Evolutionary conservation across 1,140 invertebrate genomes (phyloP).

Genomic region (Pseudomyrmex cubaensis): DNA sequence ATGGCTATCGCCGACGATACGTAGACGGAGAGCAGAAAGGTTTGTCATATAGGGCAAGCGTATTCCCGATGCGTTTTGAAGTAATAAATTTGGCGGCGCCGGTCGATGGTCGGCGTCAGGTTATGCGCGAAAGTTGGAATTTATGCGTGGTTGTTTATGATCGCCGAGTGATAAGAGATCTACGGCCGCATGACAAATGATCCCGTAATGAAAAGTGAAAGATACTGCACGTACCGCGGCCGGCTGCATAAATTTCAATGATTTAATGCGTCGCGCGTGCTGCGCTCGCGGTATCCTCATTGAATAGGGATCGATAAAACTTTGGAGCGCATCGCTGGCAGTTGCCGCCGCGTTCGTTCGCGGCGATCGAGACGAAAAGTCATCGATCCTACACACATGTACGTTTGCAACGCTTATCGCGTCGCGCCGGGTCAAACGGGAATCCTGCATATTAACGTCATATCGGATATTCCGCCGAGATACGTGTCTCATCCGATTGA

Average conservation of each 20-base stretch:
- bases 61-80: slow-evolving; percentile 81
- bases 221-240: slow-evolving; percentile 81
- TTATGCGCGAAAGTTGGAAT: slow-evolving; percentile 86
- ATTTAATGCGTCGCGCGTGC: slow-evolving; percentile 84
- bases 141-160: slow-evolving; percentile 86
- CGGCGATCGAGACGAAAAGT: slow-evolving; percentile 70
- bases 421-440: slow-evolving; percentile 47
- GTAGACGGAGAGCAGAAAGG: slow-evolving; percentile 71
- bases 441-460: slow-evolving; percentile 55
- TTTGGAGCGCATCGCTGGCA: slow-evolving; percentile 50
- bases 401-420: slow-evolving; percentile 45
- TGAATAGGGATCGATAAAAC: slow-evolving; percentile 84
- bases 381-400: slow-evolving; percentile 62
- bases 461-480: slow-evolving; percentile 58
- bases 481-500: slow-evolving; percentile 43
- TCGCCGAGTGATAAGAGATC: slow-evolving; percentile 85
- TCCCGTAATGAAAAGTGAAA: slow-evolving; percentile 86
- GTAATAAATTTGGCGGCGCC: slow-evolving; percentile 83
- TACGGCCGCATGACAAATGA: slow-evolving; percentile 85
- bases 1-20: slow-evolving; percentile 70
- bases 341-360: slow-evolving; percentile 33
- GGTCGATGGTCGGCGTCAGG: slow-evolving; percentile 84
- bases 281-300: slow-evolving; percentile 77
- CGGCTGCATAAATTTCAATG: slow-evolving; percentile 85
- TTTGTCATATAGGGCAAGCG: slow-evolving; percentile 79